Evolutionary conservation across 2,888 invertebrate species (phyloP), one percentile per base, ranked within the genome.

Genomic region (Thumatha senex): DNA sequence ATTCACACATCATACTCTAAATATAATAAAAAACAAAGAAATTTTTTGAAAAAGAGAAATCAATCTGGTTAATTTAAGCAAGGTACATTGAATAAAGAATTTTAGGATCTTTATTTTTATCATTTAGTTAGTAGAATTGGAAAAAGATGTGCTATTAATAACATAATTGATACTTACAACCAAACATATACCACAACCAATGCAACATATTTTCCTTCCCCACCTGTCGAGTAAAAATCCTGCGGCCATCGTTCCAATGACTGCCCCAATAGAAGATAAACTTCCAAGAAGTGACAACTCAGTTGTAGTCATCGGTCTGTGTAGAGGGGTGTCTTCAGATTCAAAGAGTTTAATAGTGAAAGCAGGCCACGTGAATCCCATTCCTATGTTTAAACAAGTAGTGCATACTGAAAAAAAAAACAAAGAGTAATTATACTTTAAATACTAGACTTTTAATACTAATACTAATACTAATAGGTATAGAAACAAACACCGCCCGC

Each of bases 301-400:
- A 0, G 74, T 61, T 4, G 76, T 75, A 0, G 67, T 70, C 85
- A 86, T 86, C 0, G 80, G 75, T 13, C 49, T 49, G n/a, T 44
- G 13, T 2, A 49, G 66, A 0, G 82, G 77, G 0, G 85, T 81
- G 58, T 79, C 78, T 0, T 53, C 40, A 0, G 86, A 80, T 1
- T 58, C 60, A 60, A 87, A 87, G 29, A 82, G 66, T 0, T 52
- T 54, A 0, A 84, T 43, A 0, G 82, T 84, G 1, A 80, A 80
- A 0, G 87, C 86, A 0, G 88, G 86, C 82, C 84, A 85, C 0
- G 84, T 71, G 54, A 74, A 82, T 41, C 80, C 70, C 0, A 85
- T 18, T 0, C 85, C 84, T 63, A 82, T 71, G 33, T 48, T 48
- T 5, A 48, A 11, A 0, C 38, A 12, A 9, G 39, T 29, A 24